Evolutionary conservation across 2,113 vertebrate species (phyloP).

Genomic region (Progne subis): DNA sequence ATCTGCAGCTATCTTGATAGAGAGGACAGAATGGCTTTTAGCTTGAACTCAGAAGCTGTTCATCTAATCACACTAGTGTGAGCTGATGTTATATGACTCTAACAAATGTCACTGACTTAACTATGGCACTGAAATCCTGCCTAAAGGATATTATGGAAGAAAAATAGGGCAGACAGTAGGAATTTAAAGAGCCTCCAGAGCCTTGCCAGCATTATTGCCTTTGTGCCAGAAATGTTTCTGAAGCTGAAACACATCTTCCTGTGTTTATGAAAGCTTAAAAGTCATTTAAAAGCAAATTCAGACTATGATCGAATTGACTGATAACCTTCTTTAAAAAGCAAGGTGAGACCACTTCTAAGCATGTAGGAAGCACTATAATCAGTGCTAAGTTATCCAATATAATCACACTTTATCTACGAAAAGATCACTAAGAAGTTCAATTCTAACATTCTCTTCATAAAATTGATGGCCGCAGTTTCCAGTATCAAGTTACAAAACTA

Average conservation of each 20-base stretch:
- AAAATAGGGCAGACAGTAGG: slow-evolving; percentile 29
- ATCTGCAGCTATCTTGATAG: background rate
- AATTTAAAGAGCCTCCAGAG: slow-evolving; percentile 2
- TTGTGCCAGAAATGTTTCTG: background rate
- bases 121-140: background rate
- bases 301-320: background rate
- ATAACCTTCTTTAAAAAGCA: background rate
- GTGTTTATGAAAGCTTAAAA: background rate
- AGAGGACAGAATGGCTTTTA: background rate
- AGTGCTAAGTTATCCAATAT: background rate
- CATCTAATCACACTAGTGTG: background rate
- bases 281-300: background rate
- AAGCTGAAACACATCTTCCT: background rate
- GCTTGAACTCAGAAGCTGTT: slow-evolving; percentile 38
- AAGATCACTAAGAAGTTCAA: background rate
- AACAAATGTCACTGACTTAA: slow-evolving; percentile 45
- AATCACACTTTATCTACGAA: background rate
- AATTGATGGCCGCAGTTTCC: background rate
- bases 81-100: slow-evolving; percentile 26
- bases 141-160: slow-evolving; percentile 4
- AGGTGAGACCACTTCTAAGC: background rate
- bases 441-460: background rate
- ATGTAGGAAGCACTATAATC: background rate
- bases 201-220: background rate
- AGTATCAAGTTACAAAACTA: background rate